Conservation (phyloP, 2,888 invertebrate species). For the Agapostemon virescens region DNA sequence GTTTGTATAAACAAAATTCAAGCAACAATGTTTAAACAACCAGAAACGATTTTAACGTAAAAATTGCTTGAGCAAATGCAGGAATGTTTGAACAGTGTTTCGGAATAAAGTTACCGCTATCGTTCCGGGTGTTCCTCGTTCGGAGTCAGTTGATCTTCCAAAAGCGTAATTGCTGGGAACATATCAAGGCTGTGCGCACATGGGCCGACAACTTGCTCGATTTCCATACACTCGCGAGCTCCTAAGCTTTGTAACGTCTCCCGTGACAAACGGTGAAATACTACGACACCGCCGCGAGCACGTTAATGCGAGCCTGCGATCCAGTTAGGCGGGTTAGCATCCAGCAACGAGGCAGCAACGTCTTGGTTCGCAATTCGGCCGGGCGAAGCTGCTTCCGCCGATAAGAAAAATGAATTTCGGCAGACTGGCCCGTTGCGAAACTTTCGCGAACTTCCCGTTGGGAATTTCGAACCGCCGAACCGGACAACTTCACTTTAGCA, state of each 20-base stretch:
- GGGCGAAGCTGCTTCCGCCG: not conserved
- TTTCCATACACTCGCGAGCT: conserved; percentile 30
- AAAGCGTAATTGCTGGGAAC: conserved; percentile 29
- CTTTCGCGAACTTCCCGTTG: not conserved
- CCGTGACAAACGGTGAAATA: conserved; percentile 18
- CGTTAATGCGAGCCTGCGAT: conserved; percentile 7
- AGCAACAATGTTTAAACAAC: too few species aligned
- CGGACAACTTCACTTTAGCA: too few species aligned
- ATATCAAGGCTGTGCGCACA: conserved; percentile 1
- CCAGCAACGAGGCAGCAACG: not conserved
- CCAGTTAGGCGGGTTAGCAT: not conserved
- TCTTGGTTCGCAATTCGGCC: not conserved
- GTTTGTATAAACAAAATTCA: not conserved
- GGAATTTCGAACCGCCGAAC: not conserved
- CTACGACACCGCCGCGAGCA: not conserved
- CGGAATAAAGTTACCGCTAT: not conserved
- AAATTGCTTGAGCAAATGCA: too few species aligned
- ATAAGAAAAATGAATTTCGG: not conserved
- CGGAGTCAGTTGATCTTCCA: not conserved
- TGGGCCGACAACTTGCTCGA: not conserved
- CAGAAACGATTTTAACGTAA: too few species aligned
- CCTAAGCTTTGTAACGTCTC: not conserved
- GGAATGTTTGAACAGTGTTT: too few species aligned
- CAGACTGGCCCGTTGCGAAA: not conserved
- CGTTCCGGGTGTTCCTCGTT: not conserved